Base-by-base conservation (phyloP, 2,888 invertebrate genomes). In the Choristoneura rosaceana region DNA sequence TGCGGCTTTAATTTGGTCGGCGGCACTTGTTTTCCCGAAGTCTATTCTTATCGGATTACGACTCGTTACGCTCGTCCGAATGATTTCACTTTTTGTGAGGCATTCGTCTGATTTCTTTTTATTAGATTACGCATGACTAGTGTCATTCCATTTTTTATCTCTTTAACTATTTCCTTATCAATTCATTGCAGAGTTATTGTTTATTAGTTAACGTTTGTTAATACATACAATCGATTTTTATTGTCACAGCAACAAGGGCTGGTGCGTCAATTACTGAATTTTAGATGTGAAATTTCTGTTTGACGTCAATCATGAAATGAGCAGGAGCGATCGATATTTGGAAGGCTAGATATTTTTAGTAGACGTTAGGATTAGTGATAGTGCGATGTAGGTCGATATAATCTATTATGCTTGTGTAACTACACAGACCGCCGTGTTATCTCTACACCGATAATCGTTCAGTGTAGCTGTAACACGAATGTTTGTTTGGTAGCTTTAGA, bases 181-280 rank as follows among this genome's bases (percentile, higher is more conserved):
- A 55, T 61, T 43, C 34, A 4, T 33, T 38, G 41, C 34, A 10
- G 33, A 38, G 15, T 55, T 55, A 25, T 25, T 55, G 25, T 25
- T 55, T 55, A 55, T 25, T 55, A 55, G 15, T 12, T 60, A 59
- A 65, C 68, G 71, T 70, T 70, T 69, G 52, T 58, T 45, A 74
- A 74, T 77, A 74, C 70, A 75, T 78, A 47, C 50, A 62, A 74
- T 74, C 69, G 66, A 65, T 74, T 69, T 25, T 75, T 77, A 79
- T 76, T 71, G 74, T 50, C 71, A 34, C 69, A 67, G 73, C 76
- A 68, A 71, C 74, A 76, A n/a, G 59, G 69, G 60, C 74, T 71
- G 74, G 79, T 82, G 79, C 81, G 83, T 85, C 82, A 82, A 70
- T 77, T 75, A 70, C 76, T 79, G 78, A 81, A 81, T 82, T 82